Conservation (phyloP, 2,113 vertebrate species). For the Mola mola region DNA sequence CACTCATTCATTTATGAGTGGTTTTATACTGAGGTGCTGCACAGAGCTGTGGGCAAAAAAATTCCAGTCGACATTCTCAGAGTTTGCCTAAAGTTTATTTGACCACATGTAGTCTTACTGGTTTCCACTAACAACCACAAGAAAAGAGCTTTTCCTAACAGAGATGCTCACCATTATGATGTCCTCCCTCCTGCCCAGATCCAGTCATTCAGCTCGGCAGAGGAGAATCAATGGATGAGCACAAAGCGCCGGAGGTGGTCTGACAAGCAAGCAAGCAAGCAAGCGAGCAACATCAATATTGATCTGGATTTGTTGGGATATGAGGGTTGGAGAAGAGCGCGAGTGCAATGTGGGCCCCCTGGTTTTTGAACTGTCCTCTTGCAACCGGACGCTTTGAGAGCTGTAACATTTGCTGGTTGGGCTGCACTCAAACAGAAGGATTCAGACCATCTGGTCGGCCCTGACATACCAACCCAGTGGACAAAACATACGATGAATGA, state of each 20-base stretch:
- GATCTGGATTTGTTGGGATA: conserved; percentile 11
- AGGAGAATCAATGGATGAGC: conserved; percentile 20
- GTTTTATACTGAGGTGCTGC: not conserved
- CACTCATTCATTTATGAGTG: conserved; percentile 6
- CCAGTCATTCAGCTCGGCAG: conserved; percentile 12
- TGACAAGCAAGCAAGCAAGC: conserved; percentile 25
- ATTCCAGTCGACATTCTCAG: too few relatives aligned
- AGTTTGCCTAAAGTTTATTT: too few relatives aligned
- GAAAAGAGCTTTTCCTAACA: too few relatives aligned
- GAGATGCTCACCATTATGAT: too few relatives aligned
- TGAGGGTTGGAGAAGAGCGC: not conserved
- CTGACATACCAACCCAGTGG: conserved; percentile 51
- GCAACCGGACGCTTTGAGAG: not conserved
- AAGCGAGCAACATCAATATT: conserved; percentile 16
- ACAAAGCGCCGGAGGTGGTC: conserved; percentile 18
- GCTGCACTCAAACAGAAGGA: not conserved
- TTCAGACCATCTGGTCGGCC: conserved; percentile 57
- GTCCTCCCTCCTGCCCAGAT: not conserved
- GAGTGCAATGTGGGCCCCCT: not conserved
- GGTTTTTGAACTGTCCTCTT: not conserved
- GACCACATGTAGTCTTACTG: too few relatives aligned
- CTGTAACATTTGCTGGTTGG: not conserved
- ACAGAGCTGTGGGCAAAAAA: not conserved
- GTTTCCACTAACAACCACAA: too few relatives aligned
- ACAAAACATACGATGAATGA: conserved; percentile 66